These are phyloP conservation scores for Cliona cf. orientalis DNA, from an alignment of 37 sponge, comb jelly and placozoan species.

Conservation along the genomic window DNA sequence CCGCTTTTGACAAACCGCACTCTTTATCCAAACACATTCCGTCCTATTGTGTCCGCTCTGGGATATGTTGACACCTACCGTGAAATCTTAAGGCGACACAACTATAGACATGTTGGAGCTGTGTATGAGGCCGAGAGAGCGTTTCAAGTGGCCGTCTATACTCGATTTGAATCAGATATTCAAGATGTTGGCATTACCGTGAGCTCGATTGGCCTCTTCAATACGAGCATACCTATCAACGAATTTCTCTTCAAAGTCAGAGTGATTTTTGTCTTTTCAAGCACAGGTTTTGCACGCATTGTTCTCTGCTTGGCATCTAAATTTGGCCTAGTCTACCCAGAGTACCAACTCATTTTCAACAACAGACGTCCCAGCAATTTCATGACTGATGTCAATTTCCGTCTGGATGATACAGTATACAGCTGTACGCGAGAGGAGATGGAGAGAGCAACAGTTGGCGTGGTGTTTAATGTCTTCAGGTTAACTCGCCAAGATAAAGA, in stretches of 20 bases:
- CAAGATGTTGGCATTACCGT: neutral
- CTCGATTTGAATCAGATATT: neutral
- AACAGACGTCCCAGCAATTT: neutral
- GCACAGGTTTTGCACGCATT: neutral
- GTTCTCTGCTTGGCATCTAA: constrained; percentile 15
- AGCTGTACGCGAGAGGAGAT: constrained; percentile 14
- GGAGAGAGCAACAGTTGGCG: neutral
- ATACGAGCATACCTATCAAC: neutral
- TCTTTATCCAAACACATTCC: constrained; percentile 10
- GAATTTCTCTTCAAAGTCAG: neutral
- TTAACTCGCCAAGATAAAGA: neutral
- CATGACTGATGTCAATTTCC: neutral
- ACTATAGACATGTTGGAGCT: neutral
- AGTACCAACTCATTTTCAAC: constrained; percentile 23
- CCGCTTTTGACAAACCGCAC: neutral
- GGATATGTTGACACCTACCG: neutral
- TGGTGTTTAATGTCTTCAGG: neutral
- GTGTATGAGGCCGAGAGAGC: constrained; percentile 3
- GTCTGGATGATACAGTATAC: neutral
- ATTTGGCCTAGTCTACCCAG: neutral
- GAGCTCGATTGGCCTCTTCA: too few relatives aligned
- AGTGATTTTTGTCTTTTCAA: constrained; percentile 26
- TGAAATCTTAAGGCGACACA: neutral
- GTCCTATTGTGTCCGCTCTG: neutral
- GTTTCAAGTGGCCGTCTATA: neutral